Evolutionary conservation across 2,113 vertebrate species (phyloP).

Genomic region (Coturnix japonica): DNA sequence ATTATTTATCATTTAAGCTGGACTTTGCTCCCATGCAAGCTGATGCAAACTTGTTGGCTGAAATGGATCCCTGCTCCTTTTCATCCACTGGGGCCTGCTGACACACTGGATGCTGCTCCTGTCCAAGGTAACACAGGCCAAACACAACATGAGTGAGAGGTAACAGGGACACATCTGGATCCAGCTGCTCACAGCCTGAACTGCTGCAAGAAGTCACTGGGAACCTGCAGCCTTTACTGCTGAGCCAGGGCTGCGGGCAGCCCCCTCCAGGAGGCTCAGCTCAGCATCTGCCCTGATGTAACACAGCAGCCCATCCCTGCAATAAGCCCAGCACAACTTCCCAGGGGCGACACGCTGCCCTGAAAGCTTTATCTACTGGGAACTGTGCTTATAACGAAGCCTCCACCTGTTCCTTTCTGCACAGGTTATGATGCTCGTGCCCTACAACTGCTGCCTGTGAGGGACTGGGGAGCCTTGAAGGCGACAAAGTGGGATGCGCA

Average conservation of each 20-base stretch:
- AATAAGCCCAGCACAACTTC: background rate
- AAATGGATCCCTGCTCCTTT: background rate
- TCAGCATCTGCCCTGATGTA: background rate
- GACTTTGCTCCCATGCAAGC: background rate
- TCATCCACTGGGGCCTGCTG: too few species aligned
- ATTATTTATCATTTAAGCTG: background rate
- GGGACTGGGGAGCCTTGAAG: background rate
- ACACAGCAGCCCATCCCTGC: background rate
- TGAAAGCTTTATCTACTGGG: background rate
- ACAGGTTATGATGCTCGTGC: background rate
- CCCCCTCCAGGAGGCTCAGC: background rate
- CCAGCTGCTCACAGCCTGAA: background rate
- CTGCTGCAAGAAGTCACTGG: background rate
- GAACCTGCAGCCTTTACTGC: background rate
- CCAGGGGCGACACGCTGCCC: background rate
- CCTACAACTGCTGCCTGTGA: background rate
- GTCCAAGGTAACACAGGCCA: background rate
- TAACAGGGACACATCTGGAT: accelerated
- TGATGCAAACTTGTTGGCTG: background rate
- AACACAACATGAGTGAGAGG: accelerated
- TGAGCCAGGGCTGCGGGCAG: background rate
- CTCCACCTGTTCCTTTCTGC: background rate
- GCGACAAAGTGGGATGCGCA: background rate
- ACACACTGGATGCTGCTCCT: background rate
- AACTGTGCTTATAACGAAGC: background rate